phyloP scores from a whole-genome alignment of 2,888 invertebrate species.

The Physocephala rufipes region DNA sequence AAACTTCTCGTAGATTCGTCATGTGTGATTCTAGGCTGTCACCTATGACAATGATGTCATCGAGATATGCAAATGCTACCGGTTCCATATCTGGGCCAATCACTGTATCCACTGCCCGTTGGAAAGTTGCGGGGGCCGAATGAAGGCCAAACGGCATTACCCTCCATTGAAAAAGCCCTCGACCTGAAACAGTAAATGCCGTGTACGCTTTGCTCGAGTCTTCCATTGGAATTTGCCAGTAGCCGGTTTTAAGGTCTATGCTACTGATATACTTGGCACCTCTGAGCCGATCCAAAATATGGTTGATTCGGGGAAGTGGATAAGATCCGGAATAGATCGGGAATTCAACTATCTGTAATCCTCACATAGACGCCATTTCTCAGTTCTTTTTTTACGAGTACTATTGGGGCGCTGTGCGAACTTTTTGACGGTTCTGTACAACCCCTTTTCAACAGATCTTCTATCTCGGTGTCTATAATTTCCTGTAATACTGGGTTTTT shows the following conservation, averaged over 20 bases:
- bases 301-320: neutral
- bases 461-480: conserved; percentile 29
- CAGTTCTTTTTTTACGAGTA: conserved; percentile 31
- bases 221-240: conserved; percentile 21
- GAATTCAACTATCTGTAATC: neutral
- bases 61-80: conserved; percentile 13
- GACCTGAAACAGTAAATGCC: neutral
- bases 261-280: neutral
- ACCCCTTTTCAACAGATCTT: conserved; percentile 27
- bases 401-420: conserved; percentile 37
- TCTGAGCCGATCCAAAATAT: neutral
- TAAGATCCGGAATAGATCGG: neutral
- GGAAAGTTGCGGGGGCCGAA: neutral
- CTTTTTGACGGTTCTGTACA: conserved; percentile 37
- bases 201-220: neutral
- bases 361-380: conserved; percentile 26
- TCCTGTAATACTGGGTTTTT: too few species aligned
- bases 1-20: too few species aligned
- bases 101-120: neutral
- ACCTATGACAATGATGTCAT: too few species aligned
- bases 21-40: too few species aligned
- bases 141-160: conserved; percentile 9
- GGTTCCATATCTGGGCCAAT: conserved; percentile 18
- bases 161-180: neutral
- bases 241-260: neutral